phyloP scores from a whole-genome alignment of 2,113 vertebrate species.

The Colossoma macropomum region DNA sequence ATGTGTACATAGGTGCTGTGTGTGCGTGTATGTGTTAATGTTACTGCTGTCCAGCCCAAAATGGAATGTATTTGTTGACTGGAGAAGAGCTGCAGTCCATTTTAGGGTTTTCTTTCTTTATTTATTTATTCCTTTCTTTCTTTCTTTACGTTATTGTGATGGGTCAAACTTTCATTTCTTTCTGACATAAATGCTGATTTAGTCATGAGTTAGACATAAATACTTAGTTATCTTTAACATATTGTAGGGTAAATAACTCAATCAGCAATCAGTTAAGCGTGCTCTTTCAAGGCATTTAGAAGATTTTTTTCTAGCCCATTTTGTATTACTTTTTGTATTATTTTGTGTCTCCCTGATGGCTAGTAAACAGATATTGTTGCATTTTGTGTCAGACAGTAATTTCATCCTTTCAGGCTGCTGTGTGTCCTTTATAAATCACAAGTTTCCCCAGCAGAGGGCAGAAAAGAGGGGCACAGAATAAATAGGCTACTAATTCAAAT shows the following conservation, averaged over 20 bases:
- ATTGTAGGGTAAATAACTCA: slow-evolving; percentile 6
- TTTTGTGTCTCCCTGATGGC: slow-evolving; percentile 73
- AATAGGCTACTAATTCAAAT: background rate
- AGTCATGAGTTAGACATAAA: slow-evolving; percentile 1
- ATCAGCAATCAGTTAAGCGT: slow-evolving; percentile 8
- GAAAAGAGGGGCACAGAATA: slow-evolving; percentile 2
- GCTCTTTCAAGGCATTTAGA: slow-evolving; percentile 11
- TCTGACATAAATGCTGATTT: slow-evolving; percentile 19
- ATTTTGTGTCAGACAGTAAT: slow-evolving; percentile 48
- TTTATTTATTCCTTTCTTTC: background rate
- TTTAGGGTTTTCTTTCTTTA: slow-evolving; percentile 57
- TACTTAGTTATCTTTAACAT: background rate
- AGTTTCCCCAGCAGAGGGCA: slow-evolving; percentile 50
- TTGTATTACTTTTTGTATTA: slow-evolving; percentile 75
- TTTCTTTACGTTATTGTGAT: slow-evolving; percentile 5
- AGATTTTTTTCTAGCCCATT: slow-evolving; percentile 64
- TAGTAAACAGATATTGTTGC: slow-evolving; percentile 77
- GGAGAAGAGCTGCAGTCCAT: slow-evolving; percentile 39
- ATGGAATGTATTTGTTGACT: slow-evolving; percentile 57
- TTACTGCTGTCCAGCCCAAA: slow-evolving; percentile 58
- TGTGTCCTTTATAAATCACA: background rate
- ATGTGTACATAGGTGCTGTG: slow-evolving; percentile 59
- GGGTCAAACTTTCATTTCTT: slow-evolving; percentile 28
- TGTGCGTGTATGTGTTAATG: slow-evolving; percentile 55
- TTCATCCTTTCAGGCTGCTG: background rate